Evolutionary conservation across 2,888 invertebrate genomes (phyloP), one percentile per base, ranked within the genome.

Genomic region (Parascotia fuliginaria): DNA sequence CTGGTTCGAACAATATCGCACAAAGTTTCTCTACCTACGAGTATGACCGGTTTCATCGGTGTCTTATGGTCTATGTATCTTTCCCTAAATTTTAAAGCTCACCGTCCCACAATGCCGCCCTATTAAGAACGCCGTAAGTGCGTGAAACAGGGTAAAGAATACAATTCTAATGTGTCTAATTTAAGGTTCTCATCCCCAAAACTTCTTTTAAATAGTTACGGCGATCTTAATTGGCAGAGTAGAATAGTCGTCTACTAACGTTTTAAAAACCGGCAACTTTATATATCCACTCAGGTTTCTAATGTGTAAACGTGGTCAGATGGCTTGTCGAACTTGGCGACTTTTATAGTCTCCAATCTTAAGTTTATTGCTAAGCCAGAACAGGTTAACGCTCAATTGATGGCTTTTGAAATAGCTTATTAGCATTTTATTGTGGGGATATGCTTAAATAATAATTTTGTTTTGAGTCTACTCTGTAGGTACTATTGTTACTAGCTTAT

Each of bases 311-410:
- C 34, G 27, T 38, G 45, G 64, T 51, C 51, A 51, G 60, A 62
- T 65, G 60, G 55, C 61, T 68, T 59, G 65, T 42, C 59, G 44
- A 68, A 69, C 67, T 71, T 55, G 69, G 63, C 53, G 44, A 61
- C 53, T 64, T 79, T 77, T 76, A 72, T 74, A 68, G 66, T 52
- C 54, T 64, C 60, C 51, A 64, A 76, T 69, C 55, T 65, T 33
- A 45, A 51, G 50, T 75, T 78, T 72, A 71, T 72, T 60, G 68
- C 56, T 52, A 51, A 63, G 57, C 55, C 72, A 66, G 65, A 77
- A 79, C 74, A 73, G 81, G 79, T 83, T 78, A 79, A 79, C 70
- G 76, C 64, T 72, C 78, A 77, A 70, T 54, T 73, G 65, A 76
- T 73, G 55, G 66, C 56, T 69, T 52, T 70, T 68, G 58, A 55